A percentile compares a stretch with the other conserved stretches of the same genome.
Evolutionary conservation across 2,113 vertebrate genomes (phyloP).

Genomic region (Oenanthe melanoleuca): DNA sequence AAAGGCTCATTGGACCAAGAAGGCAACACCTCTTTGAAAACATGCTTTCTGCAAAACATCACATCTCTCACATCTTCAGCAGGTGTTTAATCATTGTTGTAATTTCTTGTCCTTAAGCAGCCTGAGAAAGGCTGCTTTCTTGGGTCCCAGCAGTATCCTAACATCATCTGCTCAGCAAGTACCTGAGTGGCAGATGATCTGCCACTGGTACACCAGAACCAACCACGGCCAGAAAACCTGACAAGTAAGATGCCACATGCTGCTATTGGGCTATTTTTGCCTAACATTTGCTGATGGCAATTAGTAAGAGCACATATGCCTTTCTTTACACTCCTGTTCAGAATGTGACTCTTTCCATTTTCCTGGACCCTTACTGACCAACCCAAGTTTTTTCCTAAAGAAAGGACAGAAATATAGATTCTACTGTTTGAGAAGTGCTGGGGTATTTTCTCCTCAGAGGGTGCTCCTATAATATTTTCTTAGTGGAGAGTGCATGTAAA

Average conservation of each 20-base stretch:
- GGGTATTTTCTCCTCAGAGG: neutral
- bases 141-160: no score
- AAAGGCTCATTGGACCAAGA: no score
- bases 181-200: neutral
- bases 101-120: no score
- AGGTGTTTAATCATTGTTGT: no score
- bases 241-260: neutral
- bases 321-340: neutral
- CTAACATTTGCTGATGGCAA: neutral
- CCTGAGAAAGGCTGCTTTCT: no score
- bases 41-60: no score
- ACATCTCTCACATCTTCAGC: no score
- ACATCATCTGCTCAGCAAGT: neutral
- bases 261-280: neutral
- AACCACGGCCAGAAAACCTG: neutral
- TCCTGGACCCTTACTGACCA: neutral
- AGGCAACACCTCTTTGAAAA: no score
- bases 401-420: neutral
- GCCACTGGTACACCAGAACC: neutral
- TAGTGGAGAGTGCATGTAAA: neutral
- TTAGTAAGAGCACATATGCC: neutral
- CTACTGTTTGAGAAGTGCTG: neutral
- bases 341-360: neutral
- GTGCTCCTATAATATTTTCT: neutral
- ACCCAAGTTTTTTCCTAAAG: neutral